A percentile compares a stretch with the other conserved stretches of the same genome.
These are phyloP conservation scores for Ptyas mucosa DNA, from an alignment of 2,113 vertebrate genomes.

Conservation along the genomic window DNA sequence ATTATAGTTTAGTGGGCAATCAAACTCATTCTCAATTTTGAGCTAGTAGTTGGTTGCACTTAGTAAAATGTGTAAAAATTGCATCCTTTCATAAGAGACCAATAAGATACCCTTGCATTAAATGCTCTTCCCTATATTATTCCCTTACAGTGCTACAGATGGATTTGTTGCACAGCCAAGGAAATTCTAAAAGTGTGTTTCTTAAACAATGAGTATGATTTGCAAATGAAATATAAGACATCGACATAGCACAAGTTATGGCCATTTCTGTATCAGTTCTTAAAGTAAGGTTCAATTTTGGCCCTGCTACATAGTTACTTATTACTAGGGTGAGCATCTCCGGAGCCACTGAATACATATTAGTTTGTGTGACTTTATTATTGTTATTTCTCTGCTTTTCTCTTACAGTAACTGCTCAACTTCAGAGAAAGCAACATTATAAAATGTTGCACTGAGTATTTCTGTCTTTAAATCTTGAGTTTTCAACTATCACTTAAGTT, in stretches of 20 bases:
- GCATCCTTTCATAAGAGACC: not conserved
- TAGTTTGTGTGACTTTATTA: not conserved
- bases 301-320: not conserved
- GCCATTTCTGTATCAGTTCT: not conserved
- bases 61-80: not conserved
- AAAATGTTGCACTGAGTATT: slow-evolving; percentile 22
- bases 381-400: not conserved
- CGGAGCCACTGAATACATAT: not conserved
- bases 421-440: not conserved
- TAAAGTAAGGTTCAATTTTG: not conserved
- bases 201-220: not conserved
- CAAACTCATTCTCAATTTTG: not conserved
- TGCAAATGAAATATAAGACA: not conserved
- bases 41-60: not conserved
- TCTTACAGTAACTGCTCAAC: not conserved
- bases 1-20: not conserved
- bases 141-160: not conserved
- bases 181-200: not conserved
- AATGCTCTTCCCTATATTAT: not conserved
- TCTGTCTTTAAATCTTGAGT: slow-evolving; percentile 8
- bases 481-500: slow-evolving; percentile 43
- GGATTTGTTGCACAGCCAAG: not conserved
- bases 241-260: not conserved
- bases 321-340: not conserved
- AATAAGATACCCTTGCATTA: not conserved